Evolutionary conservation across 2,888 invertebrate species (phyloP).

Genomic region (Trissolcus japonicus): DNA sequence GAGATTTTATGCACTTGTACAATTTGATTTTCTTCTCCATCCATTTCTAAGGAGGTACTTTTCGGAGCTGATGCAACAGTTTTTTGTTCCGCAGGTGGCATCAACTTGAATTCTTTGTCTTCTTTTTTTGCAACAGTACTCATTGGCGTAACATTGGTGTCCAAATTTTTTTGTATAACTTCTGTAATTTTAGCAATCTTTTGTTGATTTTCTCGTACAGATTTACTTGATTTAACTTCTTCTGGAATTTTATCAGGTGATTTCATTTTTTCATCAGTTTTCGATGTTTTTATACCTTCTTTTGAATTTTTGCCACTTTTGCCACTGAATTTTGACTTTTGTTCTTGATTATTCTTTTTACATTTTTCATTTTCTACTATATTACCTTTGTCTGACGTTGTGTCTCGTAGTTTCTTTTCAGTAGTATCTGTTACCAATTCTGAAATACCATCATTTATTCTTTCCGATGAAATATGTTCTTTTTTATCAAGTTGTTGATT

Average conservation of each 20-base stretch:
- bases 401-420: not conserved
- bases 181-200: not conserved
- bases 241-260: not conserved
- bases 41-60: no score
- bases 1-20: no score
- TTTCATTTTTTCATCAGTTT: not conserved
- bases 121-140: no score
- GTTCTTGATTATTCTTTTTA: not conserved
- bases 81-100: no score
- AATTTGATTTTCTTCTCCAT: no score
- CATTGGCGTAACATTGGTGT: no score
- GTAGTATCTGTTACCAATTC: not conserved
- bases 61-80: no score
- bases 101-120: no score
- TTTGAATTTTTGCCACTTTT: not conserved
- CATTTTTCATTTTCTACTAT: not conserved
- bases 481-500: not conserved
- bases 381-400: not conserved
- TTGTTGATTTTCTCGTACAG: not conserved
- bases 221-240: not conserved
- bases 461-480: not conserved
- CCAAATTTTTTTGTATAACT: no score
- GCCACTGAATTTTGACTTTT: not conserved
- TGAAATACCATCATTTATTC: not conserved
- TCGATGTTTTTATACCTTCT: not conserved